Base-by-base conservation (phyloP, 2,797 vertebrate genomes). In the Acanthurus leucopareius region DNA sequence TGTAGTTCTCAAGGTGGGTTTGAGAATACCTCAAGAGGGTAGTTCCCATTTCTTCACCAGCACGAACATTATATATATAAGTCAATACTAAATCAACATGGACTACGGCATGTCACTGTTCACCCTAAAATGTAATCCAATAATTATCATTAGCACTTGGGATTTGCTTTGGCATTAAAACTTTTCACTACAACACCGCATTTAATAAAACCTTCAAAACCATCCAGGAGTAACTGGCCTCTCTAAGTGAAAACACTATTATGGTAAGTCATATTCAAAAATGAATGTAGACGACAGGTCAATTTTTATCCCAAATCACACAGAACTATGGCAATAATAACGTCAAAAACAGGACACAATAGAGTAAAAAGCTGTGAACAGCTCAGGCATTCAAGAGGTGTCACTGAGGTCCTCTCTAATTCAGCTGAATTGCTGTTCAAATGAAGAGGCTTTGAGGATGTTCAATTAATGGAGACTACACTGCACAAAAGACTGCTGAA, bases 401-500 rank as follows among this genome's bases (percentile, higher is more conserved):
- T 70, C 80, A 57, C 11, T 10, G 45, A 5, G 72, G 51, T 74
- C 32, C 25, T 47, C 69, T 35, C 7, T 28, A 68, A 67, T 62
- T 64, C 51, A 62, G 57, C 65, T 47, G 8, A 75, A 70, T 69
- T 80, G 62, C 62, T 20, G 61, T 79, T 74, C 59, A 67, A 73
- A 75, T 77, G 3, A 66, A 66, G 51, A 67, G 57, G 45, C 54
- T 69, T 32, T 38, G 45, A 72, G 51, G 59, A 65, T 22, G 72
- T 16, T 75, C 45, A 62, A 71, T 76, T 71, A 77, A 73, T 77
- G 38, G 7, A 67, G 47, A 73, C 51, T 0, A 76, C 51, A 48
- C 67, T 51, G 44, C 72, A 19, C 54, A 56, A 48, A 70, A 76
- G 68, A 73, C 45, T 7, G 40, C 0, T 82, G 67, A 83, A 80